These are phyloP conservation scores for Dolichotis patagonum DNA, from an alignment of 2,113 vertebrate species.

Conservation along the genomic window DNA sequence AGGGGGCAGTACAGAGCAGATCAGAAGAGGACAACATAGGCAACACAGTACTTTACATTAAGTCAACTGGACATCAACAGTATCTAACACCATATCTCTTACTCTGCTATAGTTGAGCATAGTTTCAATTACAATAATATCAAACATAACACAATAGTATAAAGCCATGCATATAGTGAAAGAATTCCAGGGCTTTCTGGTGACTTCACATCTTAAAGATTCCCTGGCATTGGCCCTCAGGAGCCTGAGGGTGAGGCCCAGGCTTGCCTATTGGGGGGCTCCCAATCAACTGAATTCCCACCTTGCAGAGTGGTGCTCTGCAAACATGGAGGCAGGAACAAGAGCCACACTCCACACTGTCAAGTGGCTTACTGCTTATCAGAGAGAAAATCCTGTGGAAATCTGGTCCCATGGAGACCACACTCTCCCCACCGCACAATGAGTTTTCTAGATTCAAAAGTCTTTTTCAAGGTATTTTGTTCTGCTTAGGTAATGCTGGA, in stretches of 20 bases:
- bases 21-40: no score
- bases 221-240: background rate
- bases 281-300: background rate
- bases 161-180: no score
- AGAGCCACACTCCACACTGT: background rate
- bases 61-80: no score
- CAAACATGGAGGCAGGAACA: background rate
- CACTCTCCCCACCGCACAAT: background rate
- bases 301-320: background rate
- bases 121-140: no score
- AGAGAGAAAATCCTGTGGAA: background rate
- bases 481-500: conserved; percentile 11
- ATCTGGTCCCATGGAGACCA: background rate
- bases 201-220: background rate
- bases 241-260: background rate
- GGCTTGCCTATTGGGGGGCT: background rate
- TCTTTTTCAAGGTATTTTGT: background rate
- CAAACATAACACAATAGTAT: no score
- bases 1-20: no score
- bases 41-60: no score
- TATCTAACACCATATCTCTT: no score
- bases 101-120: no score
- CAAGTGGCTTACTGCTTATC: background rate
- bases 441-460: conserved; percentile 37
- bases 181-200: no score